Evolutionary conservation across 2,113 vertebrate genomes (phyloP), one percentile per base, ranked within the genome.

Genomic region (Chionodraco myersi): DNA sequence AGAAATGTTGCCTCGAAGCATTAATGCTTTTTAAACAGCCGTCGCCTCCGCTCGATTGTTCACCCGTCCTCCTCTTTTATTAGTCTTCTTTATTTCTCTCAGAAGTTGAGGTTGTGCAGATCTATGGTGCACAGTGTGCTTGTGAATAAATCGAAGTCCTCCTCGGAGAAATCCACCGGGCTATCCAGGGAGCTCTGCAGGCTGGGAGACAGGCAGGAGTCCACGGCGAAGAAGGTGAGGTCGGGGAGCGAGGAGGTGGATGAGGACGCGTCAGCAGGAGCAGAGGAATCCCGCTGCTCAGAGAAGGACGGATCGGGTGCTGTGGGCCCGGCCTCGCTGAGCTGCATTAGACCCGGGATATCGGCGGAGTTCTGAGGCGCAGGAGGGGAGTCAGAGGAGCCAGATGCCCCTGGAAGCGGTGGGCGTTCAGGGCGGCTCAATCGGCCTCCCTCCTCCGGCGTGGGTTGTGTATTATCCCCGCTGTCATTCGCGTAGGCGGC

Each of bases 51-150:
- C 72, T 84, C 77, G 79, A 86, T 86, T 88, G 90, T 84, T 89
- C 61, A 3, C 83, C 57, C 73, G 16, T 69, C 49, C 69, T 0
- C 65, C 73, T 21, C 41, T 66, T 26, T 21, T 10, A 6, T 6
- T 61, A 16, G 2, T 41, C 21, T 36, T 60, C 14, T 2, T 56
- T 14, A 3, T 75, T 0, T 36, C n/a, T 26, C 72, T 94, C 95
- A 96, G 86, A 97, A 98, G 81, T 96, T 94, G 63, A 98, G 90
- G 73, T 96, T 93, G 15, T 96, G 96, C 70, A 97, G 86, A 91
- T 99, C 97, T 89, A 97, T 96, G 18, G 96, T 92, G 90, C 97
- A 97, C 86, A 99, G 94, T 53, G 97, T 97, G 94, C 97, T 97
- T 0, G 95, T 96, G 88, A 99, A 98, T 67, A 98, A 90, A 83